phyloP scores from a whole-genome alignment of 2,797 vertebrate species.

The Prionace glauca region DNA sequence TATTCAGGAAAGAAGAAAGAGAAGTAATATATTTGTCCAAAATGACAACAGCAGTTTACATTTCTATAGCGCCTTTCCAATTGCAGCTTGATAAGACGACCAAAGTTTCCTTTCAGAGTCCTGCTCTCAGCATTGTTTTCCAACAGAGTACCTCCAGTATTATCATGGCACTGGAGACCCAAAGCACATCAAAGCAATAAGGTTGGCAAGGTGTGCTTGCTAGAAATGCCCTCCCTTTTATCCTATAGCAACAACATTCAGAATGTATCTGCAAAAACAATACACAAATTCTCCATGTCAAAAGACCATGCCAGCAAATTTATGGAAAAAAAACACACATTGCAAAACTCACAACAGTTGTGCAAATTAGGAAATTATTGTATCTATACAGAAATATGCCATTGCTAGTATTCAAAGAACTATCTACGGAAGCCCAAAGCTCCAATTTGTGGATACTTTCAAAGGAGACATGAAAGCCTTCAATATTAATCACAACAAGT shows the following conservation, averaged over 20 bases:
- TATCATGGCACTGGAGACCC: not conserved
- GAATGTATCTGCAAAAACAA: not conserved
- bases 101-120: not conserved
- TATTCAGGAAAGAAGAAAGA: not conserved
- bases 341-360: not conserved
- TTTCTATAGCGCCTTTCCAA: not conserved
- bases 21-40: not conserved
- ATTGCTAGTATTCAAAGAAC: not conserved
- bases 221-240: too few species aligned
- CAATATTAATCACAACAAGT: too few species aligned
- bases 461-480: too few species aligned
- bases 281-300: not conserved
- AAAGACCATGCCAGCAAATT: not conserved
- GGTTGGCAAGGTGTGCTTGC: not conserved
- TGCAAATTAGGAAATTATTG: not conserved
- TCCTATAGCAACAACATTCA: not conserved
- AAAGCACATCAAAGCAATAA: not conserved
- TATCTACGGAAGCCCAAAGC: not conserved
- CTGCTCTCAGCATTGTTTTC: not conserved
- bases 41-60: not conserved
- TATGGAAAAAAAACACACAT: not conserved
- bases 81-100: not conserved
- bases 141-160: not conserved
- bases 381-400: not conserved
- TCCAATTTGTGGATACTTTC: too few species aligned